phyloP scores from a whole-genome alignment of 2,888 invertebrate genomes.

The Aporophyla lueneburgensis region DNA sequence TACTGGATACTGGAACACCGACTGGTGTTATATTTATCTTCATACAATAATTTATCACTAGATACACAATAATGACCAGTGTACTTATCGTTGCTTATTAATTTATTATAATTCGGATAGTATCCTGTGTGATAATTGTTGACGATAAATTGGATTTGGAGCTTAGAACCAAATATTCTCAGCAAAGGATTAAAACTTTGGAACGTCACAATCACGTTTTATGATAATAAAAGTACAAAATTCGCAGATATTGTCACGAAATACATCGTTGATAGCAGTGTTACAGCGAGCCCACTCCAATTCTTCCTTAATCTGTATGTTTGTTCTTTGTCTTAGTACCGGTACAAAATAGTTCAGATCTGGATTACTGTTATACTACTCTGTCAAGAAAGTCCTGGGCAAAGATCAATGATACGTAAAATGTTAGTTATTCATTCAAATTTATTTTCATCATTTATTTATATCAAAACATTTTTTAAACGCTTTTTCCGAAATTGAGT shows the following conservation, averaged over 20 bases:
- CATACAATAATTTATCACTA: slow-evolving; percentile 50
- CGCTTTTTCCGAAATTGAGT: too few relatives aligned
- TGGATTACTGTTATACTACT: neutral
- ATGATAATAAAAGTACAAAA: slow-evolving; percentile 6
- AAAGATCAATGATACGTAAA: too few relatives aligned
- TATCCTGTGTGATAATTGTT: slow-evolving; percentile 42
- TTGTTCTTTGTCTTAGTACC: neutral
- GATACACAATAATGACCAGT: slow-evolving; percentile 59
- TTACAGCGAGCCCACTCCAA: neutral
- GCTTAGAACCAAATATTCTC: slow-evolving; percentile 1
- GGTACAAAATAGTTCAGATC: neutral
- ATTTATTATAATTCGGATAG: slow-evolving; percentile 45
- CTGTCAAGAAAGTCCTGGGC: too few relatives aligned
- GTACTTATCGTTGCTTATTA: slow-evolving; percentile 60
- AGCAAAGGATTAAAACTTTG: slow-evolving; percentile 16
- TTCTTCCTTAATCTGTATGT: neutral
- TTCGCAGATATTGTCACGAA: neutral
- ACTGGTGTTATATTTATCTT: slow-evolving; percentile 47
- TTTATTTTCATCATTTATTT: too few relatives aligned
- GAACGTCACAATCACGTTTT: slow-evolving; percentile 12
- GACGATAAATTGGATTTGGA: slow-evolving; percentile 29
- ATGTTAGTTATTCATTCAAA: too few relatives aligned
- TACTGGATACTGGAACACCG: slow-evolving; percentile 31
- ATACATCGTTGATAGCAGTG: neutral
- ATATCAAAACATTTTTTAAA: too few relatives aligned